Conservation (phyloP, 2,888 invertebrate genomes). For the Macrosiphum euphorbiae region DNA sequence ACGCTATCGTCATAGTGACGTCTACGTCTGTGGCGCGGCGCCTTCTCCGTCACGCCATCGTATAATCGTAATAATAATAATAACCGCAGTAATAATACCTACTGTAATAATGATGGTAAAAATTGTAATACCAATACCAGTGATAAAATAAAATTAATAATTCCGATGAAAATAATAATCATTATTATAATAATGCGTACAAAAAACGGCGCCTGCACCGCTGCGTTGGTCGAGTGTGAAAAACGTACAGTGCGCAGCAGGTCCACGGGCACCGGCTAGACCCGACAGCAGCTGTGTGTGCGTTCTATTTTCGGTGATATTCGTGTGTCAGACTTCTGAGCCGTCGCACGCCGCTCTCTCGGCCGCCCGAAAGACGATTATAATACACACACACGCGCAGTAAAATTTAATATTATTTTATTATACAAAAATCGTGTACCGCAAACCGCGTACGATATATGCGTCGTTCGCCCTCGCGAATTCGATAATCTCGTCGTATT, state of each 20-base stretch:
- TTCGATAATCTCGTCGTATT: not conserved
- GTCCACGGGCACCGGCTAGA: not conserved
- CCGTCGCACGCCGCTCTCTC: not conserved
- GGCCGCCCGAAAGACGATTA: not conserved
- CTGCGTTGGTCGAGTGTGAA: not conserved
- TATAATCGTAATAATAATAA: not conserved
- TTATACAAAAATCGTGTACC: not conserved
- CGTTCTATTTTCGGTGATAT: constrained; percentile 54
- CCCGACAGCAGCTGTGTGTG: constrained; percentile 29
- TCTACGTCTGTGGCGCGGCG: not conserved
- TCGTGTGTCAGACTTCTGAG: constrained; percentile 10
- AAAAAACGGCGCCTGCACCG: not conserved
- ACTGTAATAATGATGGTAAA: not conserved
- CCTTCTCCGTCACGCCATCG: not conserved
- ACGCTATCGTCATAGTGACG: not conserved
- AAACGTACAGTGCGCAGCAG: constrained; percentile 10
- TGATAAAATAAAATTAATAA: not conserved
- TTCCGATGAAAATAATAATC: not conserved
- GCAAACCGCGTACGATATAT: not conserved
- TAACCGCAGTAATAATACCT: not conserved
- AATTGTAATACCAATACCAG: not conserved
- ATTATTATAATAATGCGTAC: not conserved
- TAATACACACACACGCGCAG: too few species aligned
- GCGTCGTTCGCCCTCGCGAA: too few species aligned
- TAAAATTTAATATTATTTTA: too few species aligned